These are phyloP conservation scores for Tetropium fuscum DNA, from an alignment of 2,888 invertebrate genomes.

Conservation along the genomic window DNA sequence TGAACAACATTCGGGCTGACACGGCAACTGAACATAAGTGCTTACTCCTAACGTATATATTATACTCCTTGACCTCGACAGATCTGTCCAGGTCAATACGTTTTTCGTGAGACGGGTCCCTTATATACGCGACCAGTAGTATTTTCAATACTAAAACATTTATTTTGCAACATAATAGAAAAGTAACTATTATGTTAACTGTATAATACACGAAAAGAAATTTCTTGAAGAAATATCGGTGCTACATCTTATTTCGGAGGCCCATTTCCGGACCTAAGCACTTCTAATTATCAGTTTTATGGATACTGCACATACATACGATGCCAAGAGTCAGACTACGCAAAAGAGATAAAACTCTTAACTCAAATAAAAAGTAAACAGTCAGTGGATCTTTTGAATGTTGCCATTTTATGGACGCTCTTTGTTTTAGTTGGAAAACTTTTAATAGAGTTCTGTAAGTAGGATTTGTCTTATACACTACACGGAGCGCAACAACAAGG, in stretches of 20 bases:
- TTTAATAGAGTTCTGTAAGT: conserved; percentile 27
- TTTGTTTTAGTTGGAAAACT: conserved; percentile 26
- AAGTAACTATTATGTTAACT: no score
- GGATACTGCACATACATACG: conserved; percentile 1
- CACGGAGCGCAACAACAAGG: not conserved
- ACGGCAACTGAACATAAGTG: no score
- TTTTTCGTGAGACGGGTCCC: no score
- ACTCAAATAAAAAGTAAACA: conserved; percentile 23
- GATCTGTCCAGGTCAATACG: no score
- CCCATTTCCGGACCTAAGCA: not conserved
- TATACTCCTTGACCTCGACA: no score
- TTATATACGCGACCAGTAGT: no score
- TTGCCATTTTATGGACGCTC: conserved; percentile 17
- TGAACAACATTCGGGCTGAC: no score
- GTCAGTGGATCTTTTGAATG: conserved; percentile 17
- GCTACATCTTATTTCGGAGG: not conserved
- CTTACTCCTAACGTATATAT: no score
- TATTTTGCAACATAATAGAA: no score
- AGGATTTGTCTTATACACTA: conserved; percentile 18
- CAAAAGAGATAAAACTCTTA: conserved; percentile 12
- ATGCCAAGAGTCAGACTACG: not conserved
- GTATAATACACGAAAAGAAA: no score
- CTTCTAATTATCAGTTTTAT: conserved; percentile 7
- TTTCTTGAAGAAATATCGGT: not conserved
- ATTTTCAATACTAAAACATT: no score